Base-by-base conservation (phyloP, 2,113 vertebrate species). In the Hyperoodon ampullatus region DNA sequence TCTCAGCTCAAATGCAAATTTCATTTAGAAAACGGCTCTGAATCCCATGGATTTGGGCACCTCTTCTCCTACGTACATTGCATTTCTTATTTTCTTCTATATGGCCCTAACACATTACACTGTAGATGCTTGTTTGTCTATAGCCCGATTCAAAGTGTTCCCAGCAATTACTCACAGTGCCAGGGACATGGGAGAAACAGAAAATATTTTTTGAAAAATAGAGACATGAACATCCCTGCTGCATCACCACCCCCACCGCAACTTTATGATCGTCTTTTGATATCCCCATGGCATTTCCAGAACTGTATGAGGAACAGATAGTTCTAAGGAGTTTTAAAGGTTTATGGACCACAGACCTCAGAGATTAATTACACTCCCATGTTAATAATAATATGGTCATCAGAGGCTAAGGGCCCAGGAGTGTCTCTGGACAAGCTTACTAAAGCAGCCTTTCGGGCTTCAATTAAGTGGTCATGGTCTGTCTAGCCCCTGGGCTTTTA, bases 201-300 rank as follows among this genome's bases (percentile, higher is more conserved):
- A 63, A 93, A 71, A n/a, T 80, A 53, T 82, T 93, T 95, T 61
- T 75, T 89, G 82, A 93, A 81, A 90, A 89, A 53, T 66, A 85
- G 39, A 63, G 23, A 60, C 72, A 84, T 35, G 24, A 89, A 53
- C 53, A 53, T 1, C 53, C 15, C 15, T 15, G 47, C 47, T 0
- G 47, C 47, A 50, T 50, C 47, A 50, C 15, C 53, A 5, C 53
- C 33, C 8, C 26, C 19, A 39, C 39, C 58, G 74, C 70, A 58
- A 91, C 53, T 94, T 93, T 78, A 66, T 58, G 71, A 61, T 91
- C n/a, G 19, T 19, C 50, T 70, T 95, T 90, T 96, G 81, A 61
- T 61, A 84, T 65, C 39, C 42, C 10, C 19, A 39, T 33, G n/a
- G 47, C 15, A 90, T 87, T 77, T 26, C 44, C 63, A 42, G 53